Conservation (phyloP, 2,888 invertebrate genomes). For the Neria commutata region DNA sequence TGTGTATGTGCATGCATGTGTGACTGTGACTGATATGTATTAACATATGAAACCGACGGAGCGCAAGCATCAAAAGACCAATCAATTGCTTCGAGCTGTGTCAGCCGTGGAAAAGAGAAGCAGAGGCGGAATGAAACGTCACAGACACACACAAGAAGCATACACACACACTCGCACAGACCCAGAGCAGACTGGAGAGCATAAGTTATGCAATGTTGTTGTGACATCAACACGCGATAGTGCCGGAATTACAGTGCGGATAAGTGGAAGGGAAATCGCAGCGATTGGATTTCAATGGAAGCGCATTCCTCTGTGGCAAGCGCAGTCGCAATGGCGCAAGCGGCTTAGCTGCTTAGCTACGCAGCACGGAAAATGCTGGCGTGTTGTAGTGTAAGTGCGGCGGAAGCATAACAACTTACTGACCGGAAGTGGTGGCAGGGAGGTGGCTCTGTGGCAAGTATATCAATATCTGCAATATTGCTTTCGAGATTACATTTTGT, state of each 20-base stretch:
- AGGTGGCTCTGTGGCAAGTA: conserved; percentile 8
- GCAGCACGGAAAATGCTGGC: too few species aligned
- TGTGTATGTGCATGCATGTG: conserved; percentile 3
- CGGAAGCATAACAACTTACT: conserved; percentile 21
- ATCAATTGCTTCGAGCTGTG: not conserved
- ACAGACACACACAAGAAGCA: conserved; percentile 2
- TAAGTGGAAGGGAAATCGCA: not conserved
- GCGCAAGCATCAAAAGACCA: conserved; percentile 15
- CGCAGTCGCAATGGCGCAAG: too few species aligned
- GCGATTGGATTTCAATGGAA: not conserved
- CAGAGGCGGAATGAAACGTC: not conserved
- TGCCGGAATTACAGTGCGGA: not conserved
- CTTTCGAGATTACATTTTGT: not conserved
- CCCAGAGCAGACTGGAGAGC: too few species aligned
- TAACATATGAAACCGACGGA: conserved; percentile 17
- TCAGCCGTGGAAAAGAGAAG: not conserved
- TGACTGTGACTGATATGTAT: conserved; percentile 2
- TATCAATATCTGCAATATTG: not conserved
- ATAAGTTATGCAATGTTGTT: too few species aligned
- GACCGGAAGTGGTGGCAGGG: conserved; percentile 17
- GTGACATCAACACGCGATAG: too few species aligned
- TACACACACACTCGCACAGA: too few species aligned
- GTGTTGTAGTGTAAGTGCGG: not conserved
- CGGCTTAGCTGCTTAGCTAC: too few species aligned
- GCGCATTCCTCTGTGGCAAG: too few species aligned